These are phyloP conservation scores for Radopholus similis DNA, from an alignment of 1,140 invertebrate genomes.

Conservation along the genomic window DNA sequence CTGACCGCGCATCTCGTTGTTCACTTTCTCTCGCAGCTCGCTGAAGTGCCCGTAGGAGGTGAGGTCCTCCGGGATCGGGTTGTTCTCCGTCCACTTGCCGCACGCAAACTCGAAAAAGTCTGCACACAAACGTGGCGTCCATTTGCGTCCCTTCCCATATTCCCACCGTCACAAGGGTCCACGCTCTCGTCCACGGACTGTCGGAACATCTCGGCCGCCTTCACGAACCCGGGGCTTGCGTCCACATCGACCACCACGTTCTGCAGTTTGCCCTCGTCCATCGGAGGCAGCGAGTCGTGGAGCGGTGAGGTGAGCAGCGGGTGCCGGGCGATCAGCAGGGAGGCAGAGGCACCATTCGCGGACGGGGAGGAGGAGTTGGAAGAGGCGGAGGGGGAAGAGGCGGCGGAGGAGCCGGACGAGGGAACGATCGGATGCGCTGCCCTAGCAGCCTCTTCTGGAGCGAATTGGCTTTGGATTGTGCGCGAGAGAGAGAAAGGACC, in stretches of 20 bases:
- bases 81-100: constrained; percentile 37
- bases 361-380: background rate
- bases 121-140: background rate
- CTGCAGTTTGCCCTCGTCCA: constrained; percentile 1
- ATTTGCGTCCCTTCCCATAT: background rate
- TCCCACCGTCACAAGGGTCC: constrained; percentile 50
- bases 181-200: constrained; percentile 37
- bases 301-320: background rate
- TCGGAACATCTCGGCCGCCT: constrained; percentile 42
- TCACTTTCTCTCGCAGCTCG: constrained; percentile 43
- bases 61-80: constrained; percentile 42
- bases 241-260: constrained; percentile 29
- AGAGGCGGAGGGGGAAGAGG: background rate
- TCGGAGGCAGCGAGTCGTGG: background rate
- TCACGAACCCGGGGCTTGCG: constrained; percentile 34
- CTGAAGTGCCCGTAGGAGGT: constrained; percentile 49
- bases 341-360: background rate
- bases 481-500: too few relatives aligned
- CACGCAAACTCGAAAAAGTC: constrained; percentile 43
- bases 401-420: background rate
- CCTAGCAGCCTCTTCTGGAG: too few relatives aligned
- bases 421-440: too few relatives aligned
- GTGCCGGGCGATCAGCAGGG: background rate
- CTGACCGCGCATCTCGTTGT: constrained; percentile 35
- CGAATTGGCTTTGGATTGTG: too few relatives aligned